Base-by-base conservation (phyloP, 2,888 invertebrate genomes). In the Morpho helenor region DNA sequence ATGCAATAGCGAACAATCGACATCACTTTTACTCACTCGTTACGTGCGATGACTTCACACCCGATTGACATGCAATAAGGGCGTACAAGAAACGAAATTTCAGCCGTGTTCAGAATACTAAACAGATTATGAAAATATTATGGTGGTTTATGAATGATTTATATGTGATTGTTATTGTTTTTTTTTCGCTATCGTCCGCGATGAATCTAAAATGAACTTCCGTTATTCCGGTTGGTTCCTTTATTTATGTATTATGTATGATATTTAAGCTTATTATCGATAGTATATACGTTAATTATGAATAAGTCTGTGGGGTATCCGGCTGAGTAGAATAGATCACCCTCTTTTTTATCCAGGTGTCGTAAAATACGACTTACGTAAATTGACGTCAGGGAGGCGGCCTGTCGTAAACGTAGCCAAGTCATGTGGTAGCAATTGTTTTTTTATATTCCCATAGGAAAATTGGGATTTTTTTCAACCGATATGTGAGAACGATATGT, bases 21-120 rank as follows among this genome's bases (percentile, higher is more conserved):
- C 61, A 56, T 55, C 57, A 71, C 77, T 75, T 73, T 74, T 76
- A 72, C 73, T 67, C 49, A 72, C 73, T 68, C 49, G 63, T 68
- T 76, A 72, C 82, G 79, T 80, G 76, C 56, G 66, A 69, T 79
- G 80, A 82, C 75, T 80, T 69, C 82, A 77, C n/a, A 10, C 60
- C 7, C 8, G 8, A 66, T 75, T 73, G 67, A 58, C 66, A 76
- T 79, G 73, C 74, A 40, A 49, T 39, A n/a, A 9, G 10, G 58
- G 62, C 64, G 64, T 62, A 56, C 46, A 52, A 65, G 66, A 63
- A 79, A 71, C 77, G 81, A 80, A 82, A 81, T 76, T 74, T 62
- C 44, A 59, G 22, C 31, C 71, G 66, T 66, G 68, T 10, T 43
- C 8, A 31, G 67, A 65, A 68, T 73, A 54, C 52, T 60, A 57